Base-by-base conservation (phyloP, 2,797 vertebrate genomes). In the Sebastiscus albofasciatus region DNA sequence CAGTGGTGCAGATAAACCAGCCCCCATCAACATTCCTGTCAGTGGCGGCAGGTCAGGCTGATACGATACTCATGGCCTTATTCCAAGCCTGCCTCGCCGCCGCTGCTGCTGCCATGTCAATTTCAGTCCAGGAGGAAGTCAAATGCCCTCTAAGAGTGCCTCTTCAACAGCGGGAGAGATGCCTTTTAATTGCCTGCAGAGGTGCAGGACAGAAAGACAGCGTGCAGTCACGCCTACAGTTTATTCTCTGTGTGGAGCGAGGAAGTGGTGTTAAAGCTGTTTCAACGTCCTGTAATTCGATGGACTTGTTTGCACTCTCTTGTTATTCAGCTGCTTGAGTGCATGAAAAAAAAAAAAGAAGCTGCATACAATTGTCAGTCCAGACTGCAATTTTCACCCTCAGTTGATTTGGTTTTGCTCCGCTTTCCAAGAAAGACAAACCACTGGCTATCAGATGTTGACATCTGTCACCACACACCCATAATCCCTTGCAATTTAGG, bases 1-100 rank as follows among this genome's bases (percentile, higher is more conserved):
- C 76, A 39, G 78, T 10, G 80, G 73, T 46, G 77, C 87, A 87
- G 89, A 93, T 89, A 93, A 93, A 92, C 79, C 81, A 20, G 84
- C 81, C 75, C 56, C 87, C 88, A 91, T 93, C 90, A 92, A 90
- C 87, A 90, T 92, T 91, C 89, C 80, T 85, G 87, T 92, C 92
- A 90, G 89, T 22, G 80, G 81, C 88, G 46, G 83, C 87, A 33
- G 83, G 85, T 88, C 88, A 79, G 69, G 72, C 89, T 61, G 87
- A 91, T 87, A 77, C 72, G 31, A 86, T 68, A 72, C 76, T 79
- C 77, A 10, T 92, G 93, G 90, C 90, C 89, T 83, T 77, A 60
- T 80, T 94, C 92, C 91, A 91, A 90, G 62, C 69, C 82, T 14
- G 75, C 71, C 55, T 75, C 49, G 18, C 73, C 10, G 31, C 72